A percentile compares a stretch with the other conserved stretches of the same genome.
These are phyloP conservation scores for Vanessa cardui DNA, from an alignment of 2,888 invertebrate species.

Conservation along the genomic window DNA sequence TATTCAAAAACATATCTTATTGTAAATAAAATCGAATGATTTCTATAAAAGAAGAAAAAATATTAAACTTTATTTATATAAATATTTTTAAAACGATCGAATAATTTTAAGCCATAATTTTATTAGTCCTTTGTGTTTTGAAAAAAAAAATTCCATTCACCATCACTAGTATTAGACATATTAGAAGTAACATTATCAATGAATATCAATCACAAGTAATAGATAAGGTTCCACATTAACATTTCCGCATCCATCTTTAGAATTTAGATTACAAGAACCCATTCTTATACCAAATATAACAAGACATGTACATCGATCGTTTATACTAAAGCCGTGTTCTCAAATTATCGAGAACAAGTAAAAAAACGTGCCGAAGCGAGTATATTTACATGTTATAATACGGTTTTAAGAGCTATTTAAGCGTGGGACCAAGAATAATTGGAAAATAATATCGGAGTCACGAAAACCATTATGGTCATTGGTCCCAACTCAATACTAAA, in stretches of 20 bases:
- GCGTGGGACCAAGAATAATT: slow-evolving; percentile 41
- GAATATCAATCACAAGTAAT: too few relatives aligned
- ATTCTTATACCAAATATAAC: background rate
- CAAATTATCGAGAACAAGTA: slow-evolving; percentile 10
- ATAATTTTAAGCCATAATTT: too few relatives aligned
- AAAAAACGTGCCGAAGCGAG: slow-evolving; percentile 26
- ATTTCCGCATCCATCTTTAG: background rate
- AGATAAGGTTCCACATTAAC: background rate
- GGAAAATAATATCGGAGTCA: slow-evolving; percentile 43
- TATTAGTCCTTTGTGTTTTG: too few relatives aligned
- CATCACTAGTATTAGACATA: too few relatives aligned
- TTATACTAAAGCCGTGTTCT: slow-evolving; percentile 13
- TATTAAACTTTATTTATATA: too few relatives aligned
- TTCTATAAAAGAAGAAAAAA: too few relatives aligned
- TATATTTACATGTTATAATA: slow-evolving; percentile 26
- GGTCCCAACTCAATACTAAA: slow-evolving; percentile 30
- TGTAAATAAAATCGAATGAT: too few relatives aligned
- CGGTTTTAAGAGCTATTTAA: slow-evolving; percentile 18
- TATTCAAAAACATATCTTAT: too few relatives aligned
- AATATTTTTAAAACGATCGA: too few relatives aligned
- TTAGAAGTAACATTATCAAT: too few relatives aligned
- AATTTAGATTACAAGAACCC: background rate
- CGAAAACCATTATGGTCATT: slow-evolving; percentile 43
- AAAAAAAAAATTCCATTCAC: too few relatives aligned
- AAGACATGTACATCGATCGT: too few relatives aligned